phyloP scores from a whole-genome alignment of 2,113 vertebrate genomes.

The Garra rufa region DNA sequence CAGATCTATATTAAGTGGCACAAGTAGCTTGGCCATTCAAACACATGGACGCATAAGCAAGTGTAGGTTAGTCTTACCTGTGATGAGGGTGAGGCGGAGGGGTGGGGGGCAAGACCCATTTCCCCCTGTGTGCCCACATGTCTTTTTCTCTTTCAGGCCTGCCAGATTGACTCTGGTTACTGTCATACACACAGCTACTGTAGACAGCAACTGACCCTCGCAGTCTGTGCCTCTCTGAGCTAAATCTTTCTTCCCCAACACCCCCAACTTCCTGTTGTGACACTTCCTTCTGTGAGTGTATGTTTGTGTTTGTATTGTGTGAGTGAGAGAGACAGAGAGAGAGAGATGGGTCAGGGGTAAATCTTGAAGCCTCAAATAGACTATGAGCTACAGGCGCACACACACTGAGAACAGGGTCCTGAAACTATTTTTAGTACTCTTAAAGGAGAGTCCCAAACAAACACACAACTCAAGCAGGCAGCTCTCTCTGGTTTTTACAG shows the following conservation, averaged over 20 bases:
- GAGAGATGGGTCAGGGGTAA: background rate
- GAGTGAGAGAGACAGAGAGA: constrained; percentile 5
- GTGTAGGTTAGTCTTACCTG: constrained; percentile 42
- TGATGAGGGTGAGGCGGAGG: constrained; percentile 15
- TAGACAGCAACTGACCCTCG: constrained; percentile 32
- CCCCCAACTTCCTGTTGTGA: constrained; percentile 57
- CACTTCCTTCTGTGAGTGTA: constrained; percentile 53
- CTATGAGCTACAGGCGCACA: constrained; percentile 1
- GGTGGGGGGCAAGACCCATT: constrained; percentile 54
- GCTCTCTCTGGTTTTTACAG: background rate
- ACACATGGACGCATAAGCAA: background rate
- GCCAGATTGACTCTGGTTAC: background rate
- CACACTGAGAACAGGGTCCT: background rate
- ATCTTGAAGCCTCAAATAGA: constrained; percentile 5
- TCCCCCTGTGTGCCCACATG: constrained; percentile 60
- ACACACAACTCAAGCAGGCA: background rate
- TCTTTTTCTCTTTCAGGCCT: constrained; percentile 1
- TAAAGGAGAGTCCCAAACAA: background rate
- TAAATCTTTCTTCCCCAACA: constrained; percentile 29
- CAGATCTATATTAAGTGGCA: background rate
- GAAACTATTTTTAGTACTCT: constrained; percentile 45
- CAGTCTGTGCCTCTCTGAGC: background rate
- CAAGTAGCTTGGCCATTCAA: background rate
- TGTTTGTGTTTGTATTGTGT: background rate
- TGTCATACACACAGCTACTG: background rate